Evolutionary conservation across 2,797 vertebrate species (phyloP).

Genomic region (Rhynchonycteris naso): DNA sequence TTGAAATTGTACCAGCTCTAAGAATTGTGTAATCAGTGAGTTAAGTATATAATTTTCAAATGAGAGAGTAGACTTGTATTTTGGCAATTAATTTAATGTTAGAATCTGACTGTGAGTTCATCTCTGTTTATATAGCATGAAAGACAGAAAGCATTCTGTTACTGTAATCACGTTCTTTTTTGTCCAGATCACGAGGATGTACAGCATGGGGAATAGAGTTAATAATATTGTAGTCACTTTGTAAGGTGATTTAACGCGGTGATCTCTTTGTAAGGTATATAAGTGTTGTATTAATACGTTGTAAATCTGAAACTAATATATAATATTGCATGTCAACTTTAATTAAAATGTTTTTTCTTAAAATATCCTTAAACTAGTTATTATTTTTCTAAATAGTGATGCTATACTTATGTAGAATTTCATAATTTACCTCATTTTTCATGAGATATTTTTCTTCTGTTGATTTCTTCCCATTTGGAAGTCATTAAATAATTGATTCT

Average conservation of each 20-base stretch:
- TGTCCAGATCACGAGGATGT: neutral
- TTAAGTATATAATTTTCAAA: neutral
- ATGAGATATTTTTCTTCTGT: neutral
- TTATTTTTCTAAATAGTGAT: neutral
- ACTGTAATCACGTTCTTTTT: slow-evolving; percentile 5
- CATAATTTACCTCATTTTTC: neutral
- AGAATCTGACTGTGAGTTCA: neutral
- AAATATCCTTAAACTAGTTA: slow-evolving; percentile 2
- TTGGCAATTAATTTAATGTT: slow-evolving; percentile 32
- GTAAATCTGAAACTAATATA: neutral
- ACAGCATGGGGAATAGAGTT: neutral
- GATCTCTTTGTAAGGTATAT: neutral
- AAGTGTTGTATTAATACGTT: neutral
- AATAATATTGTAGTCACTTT: neutral
- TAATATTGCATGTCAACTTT: neutral
- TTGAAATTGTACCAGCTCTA: neutral
- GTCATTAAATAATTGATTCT: neutral
- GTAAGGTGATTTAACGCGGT: neutral
- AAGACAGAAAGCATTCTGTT: slow-evolving; percentile 7
- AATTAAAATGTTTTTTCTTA: neutral
- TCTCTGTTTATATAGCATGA: slow-evolving; percentile 23
- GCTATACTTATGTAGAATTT: neutral
- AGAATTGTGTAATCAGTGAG: neutral
- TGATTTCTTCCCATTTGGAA: neutral
- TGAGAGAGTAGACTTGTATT: neutral